Percentiles rank a stretch among this genome's conserved stretches.
Conservation (phyloP, 2,113 vertebrate genomes). For the Oryzias celebensis region DNA sequence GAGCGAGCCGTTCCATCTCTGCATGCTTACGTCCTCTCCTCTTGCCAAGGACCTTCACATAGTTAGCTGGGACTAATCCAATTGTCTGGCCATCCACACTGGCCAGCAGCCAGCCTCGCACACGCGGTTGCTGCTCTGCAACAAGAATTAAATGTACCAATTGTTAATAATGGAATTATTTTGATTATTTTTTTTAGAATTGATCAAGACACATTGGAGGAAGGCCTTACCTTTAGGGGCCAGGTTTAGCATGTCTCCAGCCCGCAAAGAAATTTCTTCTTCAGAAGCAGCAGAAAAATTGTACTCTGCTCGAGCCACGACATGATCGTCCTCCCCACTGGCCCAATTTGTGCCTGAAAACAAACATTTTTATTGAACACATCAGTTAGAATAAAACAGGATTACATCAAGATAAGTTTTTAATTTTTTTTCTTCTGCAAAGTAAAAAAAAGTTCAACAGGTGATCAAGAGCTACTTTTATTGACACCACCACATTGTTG, state of each 20-base stretch:
- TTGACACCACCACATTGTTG: too few species aligned
- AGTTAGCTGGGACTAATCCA: slow-evolving; percentile 93
- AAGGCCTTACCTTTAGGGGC: slow-evolving; percentile 88
- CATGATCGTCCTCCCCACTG: slow-evolving; percentile 91
- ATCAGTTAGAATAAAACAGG: neutral
- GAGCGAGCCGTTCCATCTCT: slow-evolving; percentile 75
- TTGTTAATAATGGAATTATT: too few species aligned
- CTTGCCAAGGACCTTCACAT: slow-evolving; percentile 92
- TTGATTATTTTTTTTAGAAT: too few species aligned
- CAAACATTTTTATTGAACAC: slow-evolving; percentile 6
- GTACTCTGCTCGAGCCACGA: slow-evolving; percentile 93
- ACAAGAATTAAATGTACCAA: neutral
- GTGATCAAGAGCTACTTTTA: neutral
- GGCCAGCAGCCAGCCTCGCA: slow-evolving; percentile 95
- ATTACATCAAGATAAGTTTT: neutral
- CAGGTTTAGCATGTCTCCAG: slow-evolving; percentile 92
- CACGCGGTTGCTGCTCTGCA: slow-evolving; percentile 90
- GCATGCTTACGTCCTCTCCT: slow-evolving; percentile 85
- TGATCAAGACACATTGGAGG: too few species aligned
- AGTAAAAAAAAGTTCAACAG: neutral
- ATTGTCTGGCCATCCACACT: slow-evolving; percentile 88
- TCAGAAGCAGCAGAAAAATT: slow-evolving; percentile 90
- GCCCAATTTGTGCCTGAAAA: slow-evolving; percentile 84
- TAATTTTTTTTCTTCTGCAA: too few species aligned
- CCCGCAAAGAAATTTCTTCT: slow-evolving; percentile 91